phyloP scores from a whole-genome alignment of 2,888 invertebrate species.

The Schizotus pectinicornis region DNA sequence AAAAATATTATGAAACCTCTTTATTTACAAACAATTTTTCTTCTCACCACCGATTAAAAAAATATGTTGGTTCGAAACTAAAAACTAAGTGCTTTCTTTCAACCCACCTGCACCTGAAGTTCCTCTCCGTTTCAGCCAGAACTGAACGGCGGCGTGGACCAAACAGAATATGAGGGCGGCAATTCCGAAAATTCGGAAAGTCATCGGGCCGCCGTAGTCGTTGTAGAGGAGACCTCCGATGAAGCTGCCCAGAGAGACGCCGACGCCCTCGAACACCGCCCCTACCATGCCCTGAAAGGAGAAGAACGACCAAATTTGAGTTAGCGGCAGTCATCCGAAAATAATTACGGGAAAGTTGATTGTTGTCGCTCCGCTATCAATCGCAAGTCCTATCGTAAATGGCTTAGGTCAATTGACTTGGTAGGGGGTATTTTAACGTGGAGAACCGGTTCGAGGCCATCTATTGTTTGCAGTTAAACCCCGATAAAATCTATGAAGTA shows the following conservation, averaged over 20 bases:
- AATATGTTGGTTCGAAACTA: conserved; percentile 1
- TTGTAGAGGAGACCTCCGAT: conserved; percentile 76
- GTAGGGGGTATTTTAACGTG: no score
- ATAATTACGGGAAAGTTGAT: no score
- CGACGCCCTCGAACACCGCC: conserved; percentile 86
- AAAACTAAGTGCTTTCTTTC: conserved; percentile 7
- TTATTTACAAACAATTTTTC: conserved; percentile 1
- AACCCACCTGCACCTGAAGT: conserved; percentile 28
- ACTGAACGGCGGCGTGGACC: conserved; percentile 65
- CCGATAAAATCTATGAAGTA: no score
- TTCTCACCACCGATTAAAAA: background rate
- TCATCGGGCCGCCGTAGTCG: conserved; percentile 68
- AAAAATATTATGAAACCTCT: conserved; percentile 5
- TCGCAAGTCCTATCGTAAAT: background rate
- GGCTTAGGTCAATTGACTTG: no score
- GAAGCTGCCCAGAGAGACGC: conserved; percentile 80
- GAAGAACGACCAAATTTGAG: no score
- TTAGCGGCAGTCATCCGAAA: no score
- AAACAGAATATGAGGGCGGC: conserved; percentile 68
- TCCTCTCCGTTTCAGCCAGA: conserved; percentile 39
- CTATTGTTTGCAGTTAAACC: no score
- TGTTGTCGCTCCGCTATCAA: no score
- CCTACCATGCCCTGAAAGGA: conserved; percentile 82
- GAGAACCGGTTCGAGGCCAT: no score
- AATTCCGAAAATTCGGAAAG: conserved; percentile 76